Evolutionary conservation across 2,797 vertebrate species (phyloP).

Genomic region (Dryobates pubescens): DNA sequence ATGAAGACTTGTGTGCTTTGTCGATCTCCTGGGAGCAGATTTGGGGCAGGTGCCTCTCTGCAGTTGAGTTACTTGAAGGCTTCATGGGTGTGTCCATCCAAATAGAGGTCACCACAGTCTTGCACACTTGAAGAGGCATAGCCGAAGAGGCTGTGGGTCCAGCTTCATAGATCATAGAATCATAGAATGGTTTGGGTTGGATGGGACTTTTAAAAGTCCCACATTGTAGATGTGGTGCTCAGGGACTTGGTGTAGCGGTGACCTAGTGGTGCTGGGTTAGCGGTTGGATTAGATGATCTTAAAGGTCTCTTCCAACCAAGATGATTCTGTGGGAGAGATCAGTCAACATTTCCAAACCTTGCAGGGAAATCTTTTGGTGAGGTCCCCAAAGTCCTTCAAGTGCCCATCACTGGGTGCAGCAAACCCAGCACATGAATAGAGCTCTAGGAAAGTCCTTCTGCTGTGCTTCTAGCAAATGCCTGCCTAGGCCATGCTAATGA

Average conservation of each 20-base stretch:
- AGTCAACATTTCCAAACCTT: neutral
- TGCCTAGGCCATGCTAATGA: neutral
- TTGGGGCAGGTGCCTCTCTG: neutral
- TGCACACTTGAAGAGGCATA: rapidly evolving
- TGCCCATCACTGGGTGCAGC: neutral
- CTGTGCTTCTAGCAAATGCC: neutral
- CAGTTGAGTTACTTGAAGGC: neutral
- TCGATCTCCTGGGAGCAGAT: neutral
- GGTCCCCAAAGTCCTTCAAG: neutral
- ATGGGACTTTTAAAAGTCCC: too few species aligned
- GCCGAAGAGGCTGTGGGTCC: neutral
- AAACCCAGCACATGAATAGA: too few species aligned
- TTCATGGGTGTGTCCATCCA: neutral
- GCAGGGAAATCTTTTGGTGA: neutral
- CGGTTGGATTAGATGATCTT: too few species aligned
- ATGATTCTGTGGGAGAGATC: neutral
- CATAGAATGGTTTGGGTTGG: too few species aligned
- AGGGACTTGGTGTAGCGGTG: too few species aligned
- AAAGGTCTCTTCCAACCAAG: too few species aligned
- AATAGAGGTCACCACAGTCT: neutral
- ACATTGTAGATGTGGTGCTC: too few species aligned
- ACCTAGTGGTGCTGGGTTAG: too few species aligned
- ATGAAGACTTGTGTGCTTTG: rapidly evolving
- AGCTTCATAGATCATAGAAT: neutral
- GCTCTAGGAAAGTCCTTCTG: neutral